A percentile compares a stretch with the other conserved stretches of the same genome.
phyloP scores from a whole-genome alignment of 2,113 vertebrate genomes.

The Pachyramphus minor region DNA sequence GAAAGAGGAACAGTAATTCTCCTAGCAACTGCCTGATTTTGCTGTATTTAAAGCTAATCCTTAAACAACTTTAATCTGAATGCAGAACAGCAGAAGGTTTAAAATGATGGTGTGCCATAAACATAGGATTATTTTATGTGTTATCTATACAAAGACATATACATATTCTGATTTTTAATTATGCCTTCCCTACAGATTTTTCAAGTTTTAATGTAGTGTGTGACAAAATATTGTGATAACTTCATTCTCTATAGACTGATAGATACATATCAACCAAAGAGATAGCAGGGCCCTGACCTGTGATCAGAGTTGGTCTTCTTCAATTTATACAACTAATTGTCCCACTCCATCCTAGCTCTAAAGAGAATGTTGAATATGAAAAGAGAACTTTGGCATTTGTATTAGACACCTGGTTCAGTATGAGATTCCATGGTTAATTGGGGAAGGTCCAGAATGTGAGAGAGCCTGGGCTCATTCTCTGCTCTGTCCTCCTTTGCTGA shows the following conservation, averaged over 20 bases:
- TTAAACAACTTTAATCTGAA: not conserved
- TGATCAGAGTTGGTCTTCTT: not conserved
- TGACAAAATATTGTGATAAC: not conserved
- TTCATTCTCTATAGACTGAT: not conserved
- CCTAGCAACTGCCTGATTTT: not conserved
- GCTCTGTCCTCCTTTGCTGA: not conserved
- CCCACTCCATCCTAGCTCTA: not conserved
- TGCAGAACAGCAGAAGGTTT: not conserved
- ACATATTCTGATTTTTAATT: not conserved
- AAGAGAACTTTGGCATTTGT: not conserved
- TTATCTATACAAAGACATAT: not conserved
- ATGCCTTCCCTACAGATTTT: fast-evolving
- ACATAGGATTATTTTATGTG: not conserved
- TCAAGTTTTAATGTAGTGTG: not conserved
- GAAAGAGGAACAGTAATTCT: not conserved
- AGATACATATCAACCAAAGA: not conserved
- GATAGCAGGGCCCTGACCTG: not conserved
- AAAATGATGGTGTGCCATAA: not conserved
- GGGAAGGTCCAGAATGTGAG: not conserved
- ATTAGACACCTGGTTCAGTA: not conserved
- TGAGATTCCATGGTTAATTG: not conserved
- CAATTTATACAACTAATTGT: not conserved
- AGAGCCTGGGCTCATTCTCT: not conserved
- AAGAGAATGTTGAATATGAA: not conserved
- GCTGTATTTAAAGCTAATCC: not conserved